Conservation (phyloP, 2,797 vertebrate genomes). For the Triplophysa yarkandensis region DNA sequence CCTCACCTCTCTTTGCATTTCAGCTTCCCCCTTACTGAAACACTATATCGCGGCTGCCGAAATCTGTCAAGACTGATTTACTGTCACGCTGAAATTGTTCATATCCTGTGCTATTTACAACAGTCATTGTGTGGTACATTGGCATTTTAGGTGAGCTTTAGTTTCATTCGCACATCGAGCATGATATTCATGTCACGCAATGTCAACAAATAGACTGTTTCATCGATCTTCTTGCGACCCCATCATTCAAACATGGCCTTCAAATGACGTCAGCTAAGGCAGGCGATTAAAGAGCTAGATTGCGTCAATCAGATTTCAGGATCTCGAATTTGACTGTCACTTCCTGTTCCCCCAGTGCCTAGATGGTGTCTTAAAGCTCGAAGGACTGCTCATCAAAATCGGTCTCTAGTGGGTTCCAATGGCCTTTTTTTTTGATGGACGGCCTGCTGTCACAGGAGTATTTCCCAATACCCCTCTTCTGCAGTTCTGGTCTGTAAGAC, state of each 20-base stretch:
- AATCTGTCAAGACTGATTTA: conserved; percentile 48
- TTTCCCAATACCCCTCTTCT: conserved; percentile 41
- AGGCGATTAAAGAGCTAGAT: conserved; percentile 24
- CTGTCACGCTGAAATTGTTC: conserved; percentile 33
- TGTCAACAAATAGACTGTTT: conserved; percentile 33
- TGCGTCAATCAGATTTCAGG: neutral
- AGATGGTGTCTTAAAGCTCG: conserved; percentile 27
- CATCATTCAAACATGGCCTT: conserved; percentile 2
- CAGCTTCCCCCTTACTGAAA: conserved; percentile 36
- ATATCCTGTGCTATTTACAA: conserved; percentile 28
- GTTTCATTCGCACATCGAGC: conserved; percentile 7
- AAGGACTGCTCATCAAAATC: conserved; percentile 39
- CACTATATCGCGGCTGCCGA: conserved; percentile 23
- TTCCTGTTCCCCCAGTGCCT: conserved; percentile 18
- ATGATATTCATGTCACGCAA: conserved; percentile 23
- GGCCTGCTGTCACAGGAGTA: conserved; percentile 36
- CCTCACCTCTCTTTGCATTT: conserved; percentile 28
- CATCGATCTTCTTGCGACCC: conserved; percentile 3
- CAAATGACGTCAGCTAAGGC: neutral
- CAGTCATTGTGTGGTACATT: conserved; percentile 18
- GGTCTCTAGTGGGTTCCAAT: conserved; percentile 26
- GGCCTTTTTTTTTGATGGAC: conserved; percentile 33
- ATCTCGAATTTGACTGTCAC: conserved; percentile 26
- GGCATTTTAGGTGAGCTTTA: conserved; percentile 22
- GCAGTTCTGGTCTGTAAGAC: conserved; percentile 53